Evolutionary conservation across 2,113 vertebrate genomes (phyloP).

Genomic region (Pyrgilauda ruficollis): DNA sequence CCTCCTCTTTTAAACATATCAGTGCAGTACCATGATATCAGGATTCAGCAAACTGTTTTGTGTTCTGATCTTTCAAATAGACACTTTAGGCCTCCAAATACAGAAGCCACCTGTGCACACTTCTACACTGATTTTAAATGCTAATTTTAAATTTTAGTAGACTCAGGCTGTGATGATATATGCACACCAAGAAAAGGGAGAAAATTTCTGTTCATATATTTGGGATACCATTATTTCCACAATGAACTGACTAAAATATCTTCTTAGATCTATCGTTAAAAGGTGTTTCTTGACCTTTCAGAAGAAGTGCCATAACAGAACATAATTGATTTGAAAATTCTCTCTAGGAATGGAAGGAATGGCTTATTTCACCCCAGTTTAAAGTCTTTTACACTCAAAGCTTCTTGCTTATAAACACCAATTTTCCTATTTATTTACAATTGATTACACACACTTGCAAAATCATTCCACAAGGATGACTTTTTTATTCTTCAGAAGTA

Average conservation of each 20-base stretch:
- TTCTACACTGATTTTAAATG: neutral
- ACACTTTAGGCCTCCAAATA: neutral
- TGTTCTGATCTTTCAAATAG: neutral
- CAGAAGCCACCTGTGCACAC: neutral
- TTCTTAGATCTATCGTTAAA: neutral
- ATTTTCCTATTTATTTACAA: neutral
- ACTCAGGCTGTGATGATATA: neutral
- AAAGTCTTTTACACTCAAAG: neutral
- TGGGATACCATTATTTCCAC: neutral
- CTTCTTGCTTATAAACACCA: neutral
- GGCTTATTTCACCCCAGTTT: neutral
- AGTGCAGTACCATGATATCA: neutral
- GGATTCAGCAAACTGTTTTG: neutral
- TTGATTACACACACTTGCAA: neutral
- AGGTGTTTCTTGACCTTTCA: neutral
- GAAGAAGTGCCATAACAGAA: neutral
- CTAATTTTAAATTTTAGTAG: neutral
- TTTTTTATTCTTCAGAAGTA: neutral
- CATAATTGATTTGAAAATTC: neutral
- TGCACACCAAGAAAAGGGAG: neutral
- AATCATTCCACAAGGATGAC: neutral
- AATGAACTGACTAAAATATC: neutral
- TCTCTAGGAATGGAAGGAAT: neutral
- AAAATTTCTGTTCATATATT: neutral
- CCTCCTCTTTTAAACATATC: neutral